Base-by-base conservation (phyloP, 1,140 invertebrate species). In the Drosophila subpulchrella region DNA sequence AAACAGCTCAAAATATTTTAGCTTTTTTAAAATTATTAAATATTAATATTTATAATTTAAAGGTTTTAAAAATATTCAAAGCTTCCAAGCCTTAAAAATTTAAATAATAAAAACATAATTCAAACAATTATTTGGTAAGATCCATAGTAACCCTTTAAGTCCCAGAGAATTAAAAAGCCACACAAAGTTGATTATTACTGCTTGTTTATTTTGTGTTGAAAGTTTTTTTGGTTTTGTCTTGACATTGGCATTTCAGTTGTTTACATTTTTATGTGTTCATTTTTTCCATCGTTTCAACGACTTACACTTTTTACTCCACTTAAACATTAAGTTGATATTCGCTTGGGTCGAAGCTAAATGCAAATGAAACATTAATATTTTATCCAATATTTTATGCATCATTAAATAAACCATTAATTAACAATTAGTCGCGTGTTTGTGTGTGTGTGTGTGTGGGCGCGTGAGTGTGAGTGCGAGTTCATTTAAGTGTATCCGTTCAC, bases 331-430 rank as follows among this genome's bases (percentile, higher is more conserved):
- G 41, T 75, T 75, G 72, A 75, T 76, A 67, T 75, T 47, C 38
- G 70, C 67, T 72, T 73, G 67, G 56, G 44, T 73, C 34, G 54
- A 60, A 72, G 72, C 71, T 75, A 75, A 67, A 56, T 82, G 70
- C 65, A 79, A 73, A 79, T 72, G 65, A 79, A 82, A 82, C 63
- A 82, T 88, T 72, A 68, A 63, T 75, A 75, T 59, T 70, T 81
- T 81, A 78, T 86, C 65, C 70, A 74, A 78, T 88, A 76, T 79
- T 88, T 78, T 82, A 86, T 86, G 82, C 82, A 72, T 85, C 78
- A 85, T 81, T 86, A 79, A 86, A 86, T 85, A 86, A 88, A 75
- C 75, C 82, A 86, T 86, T 86, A 88, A 88, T 86, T 88, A 86
- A 86, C 83, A 86, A 88, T 88, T 82, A 86, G 76, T 77, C 66